A percentile compares a stretch with the other conserved stretches of the same genome.
phyloP scores from a whole-genome alignment of 2,113 vertebrate species.

The Bubo blakistoni region DNA sequence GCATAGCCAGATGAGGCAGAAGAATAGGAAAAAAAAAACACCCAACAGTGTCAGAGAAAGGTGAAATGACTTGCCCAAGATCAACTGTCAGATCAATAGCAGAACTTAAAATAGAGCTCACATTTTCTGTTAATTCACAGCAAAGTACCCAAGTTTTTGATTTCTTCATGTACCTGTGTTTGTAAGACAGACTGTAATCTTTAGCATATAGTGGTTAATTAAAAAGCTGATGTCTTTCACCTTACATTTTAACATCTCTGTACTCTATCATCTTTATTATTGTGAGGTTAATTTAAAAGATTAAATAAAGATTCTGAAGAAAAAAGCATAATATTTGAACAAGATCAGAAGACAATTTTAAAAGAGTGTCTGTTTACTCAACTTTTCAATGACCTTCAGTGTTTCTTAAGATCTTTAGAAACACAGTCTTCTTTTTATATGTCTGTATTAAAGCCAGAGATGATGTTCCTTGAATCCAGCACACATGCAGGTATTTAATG shows the following conservation, averaged over 20 bases:
- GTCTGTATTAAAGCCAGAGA: neutral
- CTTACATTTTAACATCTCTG: neutral
- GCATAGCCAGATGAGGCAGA: neutral
- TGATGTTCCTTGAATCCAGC: neutral
- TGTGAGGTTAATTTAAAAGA: neutral
- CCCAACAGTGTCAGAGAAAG: neutral
- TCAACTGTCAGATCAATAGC: neutral
- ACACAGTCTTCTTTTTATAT: neutral
- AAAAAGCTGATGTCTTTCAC: neutral
- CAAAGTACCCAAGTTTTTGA: neutral
- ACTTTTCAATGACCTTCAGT: neutral
- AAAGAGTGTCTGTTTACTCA: neutral
- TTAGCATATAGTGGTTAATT: neutral
- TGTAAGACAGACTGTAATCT: neutral
- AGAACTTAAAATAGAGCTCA: neutral
- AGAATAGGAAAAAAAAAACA: neutral
- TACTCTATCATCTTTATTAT: neutral
- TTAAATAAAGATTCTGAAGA: neutral
- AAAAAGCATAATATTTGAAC: neutral
- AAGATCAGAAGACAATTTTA: neutral
- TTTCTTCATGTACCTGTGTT: neutral
- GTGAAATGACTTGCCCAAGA: neutral
- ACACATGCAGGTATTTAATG: neutral
- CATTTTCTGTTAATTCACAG: neutral
- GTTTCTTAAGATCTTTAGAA: neutral